Evolutionary conservation across 1,140 invertebrate species (phyloP), one percentile per base, ranked within the genome.

Genomic region (Conopomorpha cramerella): DNA sequence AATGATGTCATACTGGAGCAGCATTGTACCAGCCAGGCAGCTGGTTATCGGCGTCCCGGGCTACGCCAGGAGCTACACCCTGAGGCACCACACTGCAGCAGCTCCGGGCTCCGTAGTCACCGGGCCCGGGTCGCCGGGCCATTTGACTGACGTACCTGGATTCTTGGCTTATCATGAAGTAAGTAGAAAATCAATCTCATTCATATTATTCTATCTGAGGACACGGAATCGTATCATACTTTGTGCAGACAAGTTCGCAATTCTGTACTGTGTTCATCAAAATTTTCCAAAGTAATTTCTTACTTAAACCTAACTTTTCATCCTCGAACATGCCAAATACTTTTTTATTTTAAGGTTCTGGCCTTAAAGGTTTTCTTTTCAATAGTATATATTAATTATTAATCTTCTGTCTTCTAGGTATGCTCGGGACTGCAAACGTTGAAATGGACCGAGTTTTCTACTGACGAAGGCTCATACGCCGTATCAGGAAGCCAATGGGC

Each of bases 401-500:
- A 29, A 30, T 18, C 28, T 34, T 28, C 53, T 16, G 49, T 19
- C n/a, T 45, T 43, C 12, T 39, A 90, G 79, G 85, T 89, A 29
- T 89, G 88, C 49, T 70, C 82, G 29, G 70, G 80, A 42, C 63
- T 87, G 1, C 81, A 81, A 43, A 79, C 71, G 1, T 61, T 73
- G 17, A 81, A 81, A 10, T 92, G 89, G 89, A 81, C 71, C 3
- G 82, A 90, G 2, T 78, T 82, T 2, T 76, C 88, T 51, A 76
- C 80, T 1, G 43, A 80, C 30, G 82, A 84, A 14, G 91, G 90
- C 3, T 87, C 91, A 1, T 91, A 86, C 58, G 88, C 88, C 0
- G 82, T 81, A 26, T 80, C 72, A 34, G 86, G 84, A 0, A 83
- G 85, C 37, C 90, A 93, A 63, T 94, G 92, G 92, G 86, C 91